Percentiles rank a stretch among this genome's conserved stretches.
These are phyloP conservation scores for Casuarius casuarius DNA, from an alignment of 2,113 vertebrate species.

Conservation along the genomic window DNA sequence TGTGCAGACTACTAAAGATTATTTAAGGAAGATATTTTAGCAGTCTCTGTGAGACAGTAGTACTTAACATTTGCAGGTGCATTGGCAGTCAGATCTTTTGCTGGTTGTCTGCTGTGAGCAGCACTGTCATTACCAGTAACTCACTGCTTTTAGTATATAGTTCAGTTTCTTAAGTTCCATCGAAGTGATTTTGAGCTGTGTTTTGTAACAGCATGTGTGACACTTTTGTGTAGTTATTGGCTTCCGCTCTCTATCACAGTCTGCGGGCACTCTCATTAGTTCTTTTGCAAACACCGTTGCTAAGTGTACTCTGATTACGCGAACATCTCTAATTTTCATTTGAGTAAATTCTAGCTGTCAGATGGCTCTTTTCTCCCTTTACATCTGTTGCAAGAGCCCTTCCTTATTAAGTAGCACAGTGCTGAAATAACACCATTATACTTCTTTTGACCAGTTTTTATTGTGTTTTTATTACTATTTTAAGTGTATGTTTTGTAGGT, in stretches of 20 bases:
- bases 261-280: accelerated
- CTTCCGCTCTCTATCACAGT: neutral
- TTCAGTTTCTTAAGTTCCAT: neutral
- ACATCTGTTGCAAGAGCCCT: neutral
- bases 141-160: neutral
- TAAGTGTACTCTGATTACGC: neutral
- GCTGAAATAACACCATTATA: neutral
- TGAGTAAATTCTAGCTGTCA: neutral
- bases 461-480: neutral
- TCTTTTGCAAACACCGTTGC: neutral
- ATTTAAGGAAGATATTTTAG: constrained; percentile 4
- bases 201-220: neutral
- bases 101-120: neutral
- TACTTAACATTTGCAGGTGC: neutral
- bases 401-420: neutral
- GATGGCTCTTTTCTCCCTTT: neutral
- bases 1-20: neutral
- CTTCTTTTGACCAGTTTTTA: neutral
- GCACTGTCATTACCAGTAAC: neutral
- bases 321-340: neutral
- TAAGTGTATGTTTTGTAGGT: neutral
- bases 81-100: neutral
- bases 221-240: neutral
- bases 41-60: neutral
- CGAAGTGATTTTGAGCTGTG: neutral